These are phyloP conservation scores for Glandiceps talaboti DNA, from an alignment of 53 echinoderm and acorn worm species.

Conservation along the genomic window DNA sequence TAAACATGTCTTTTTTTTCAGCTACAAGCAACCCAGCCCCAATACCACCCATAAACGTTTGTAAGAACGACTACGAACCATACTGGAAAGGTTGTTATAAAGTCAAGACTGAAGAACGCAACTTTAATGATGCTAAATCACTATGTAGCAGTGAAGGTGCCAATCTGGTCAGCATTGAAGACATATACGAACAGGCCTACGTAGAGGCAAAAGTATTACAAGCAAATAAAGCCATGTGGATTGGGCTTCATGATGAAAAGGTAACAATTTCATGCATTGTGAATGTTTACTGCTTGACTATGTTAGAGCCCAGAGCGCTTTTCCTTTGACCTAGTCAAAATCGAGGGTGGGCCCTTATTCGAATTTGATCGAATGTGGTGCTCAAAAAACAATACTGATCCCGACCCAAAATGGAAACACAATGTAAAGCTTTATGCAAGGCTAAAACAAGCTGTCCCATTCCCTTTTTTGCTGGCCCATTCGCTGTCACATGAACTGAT, in stretches of 20 bases:
- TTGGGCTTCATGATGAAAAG: constrained; percentile 67
- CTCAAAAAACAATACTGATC: too few relatives aligned
- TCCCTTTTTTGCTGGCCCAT: too few relatives aligned
- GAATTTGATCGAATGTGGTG: too few relatives aligned
- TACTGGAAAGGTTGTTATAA: constrained; percentile 61
- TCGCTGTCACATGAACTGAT: too few relatives aligned
- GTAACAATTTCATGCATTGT: too few relatives aligned
- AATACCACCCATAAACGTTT: constrained; percentile 10
- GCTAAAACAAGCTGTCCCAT: too few relatives aligned
- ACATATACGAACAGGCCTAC: constrained; percentile 52
- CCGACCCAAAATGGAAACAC: too few relatives aligned
- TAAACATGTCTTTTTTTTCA: constrained; percentile 4
- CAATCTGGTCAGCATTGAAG: constrained; percentile 47
- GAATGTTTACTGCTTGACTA: too few relatives aligned
- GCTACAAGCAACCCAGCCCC: constrained; percentile 23
- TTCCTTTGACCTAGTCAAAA: too few relatives aligned
- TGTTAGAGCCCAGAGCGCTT: too few relatives aligned
- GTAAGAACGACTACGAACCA: constrained; percentile 44
- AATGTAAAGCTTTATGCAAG: too few relatives aligned
- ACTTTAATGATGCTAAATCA: constrained; percentile 33
- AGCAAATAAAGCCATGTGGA: constrained; percentile 51
- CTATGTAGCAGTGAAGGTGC: constrained; percentile 31
- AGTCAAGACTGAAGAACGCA: constrained; percentile 25
- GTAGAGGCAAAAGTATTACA: constrained; percentile 45
- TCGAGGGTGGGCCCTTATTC: too few relatives aligned